These are phyloP conservation scores for Lepisosteus oculatus DNA, from an alignment of 2,113 vertebrate genomes.

Conservation along the genomic window DNA sequence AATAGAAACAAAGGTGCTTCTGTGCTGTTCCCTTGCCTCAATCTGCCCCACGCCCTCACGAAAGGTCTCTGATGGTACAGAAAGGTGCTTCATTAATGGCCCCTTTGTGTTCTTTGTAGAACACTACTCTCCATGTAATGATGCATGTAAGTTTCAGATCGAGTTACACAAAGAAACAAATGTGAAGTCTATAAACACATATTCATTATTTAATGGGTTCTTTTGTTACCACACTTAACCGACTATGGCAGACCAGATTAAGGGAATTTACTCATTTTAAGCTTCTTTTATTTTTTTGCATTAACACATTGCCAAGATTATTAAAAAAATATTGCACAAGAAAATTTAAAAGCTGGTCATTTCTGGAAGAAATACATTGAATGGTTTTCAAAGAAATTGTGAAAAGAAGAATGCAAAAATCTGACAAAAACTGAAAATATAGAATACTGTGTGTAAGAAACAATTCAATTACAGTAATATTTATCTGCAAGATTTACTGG, in stretches of 20 bases:
- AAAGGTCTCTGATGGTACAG: background rate
- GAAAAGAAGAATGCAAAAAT: too few relatives aligned
- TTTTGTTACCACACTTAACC: background rate
- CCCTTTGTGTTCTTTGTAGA: conserved; percentile 41
- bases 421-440: too few relatives aligned
- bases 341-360: too few relatives aligned
- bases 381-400: too few relatives aligned
- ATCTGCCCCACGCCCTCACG: background rate
- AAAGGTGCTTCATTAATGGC: conserved; percentile 39
- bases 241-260: background rate
- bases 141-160: conserved; percentile 45
- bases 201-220: conserved; percentile 22
- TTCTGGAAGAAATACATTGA: too few relatives aligned
- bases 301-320: background rate
- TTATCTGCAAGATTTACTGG: too few relatives aligned
- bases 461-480: too few relatives aligned
- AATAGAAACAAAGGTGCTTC: conserved; percentile 1
- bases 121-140: conserved; percentile 44
- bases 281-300: conserved; percentile 15
- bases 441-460: too few relatives aligned
- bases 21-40: background rate
- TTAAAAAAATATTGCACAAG: background rate
- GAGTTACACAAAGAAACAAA: conserved; percentile 42
- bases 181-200: conserved; percentile 12
- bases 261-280: background rate